Evolutionary conservation across 2,113 vertebrate genomes (phyloP).

Genomic region (Copsychus sechellarum): DNA sequence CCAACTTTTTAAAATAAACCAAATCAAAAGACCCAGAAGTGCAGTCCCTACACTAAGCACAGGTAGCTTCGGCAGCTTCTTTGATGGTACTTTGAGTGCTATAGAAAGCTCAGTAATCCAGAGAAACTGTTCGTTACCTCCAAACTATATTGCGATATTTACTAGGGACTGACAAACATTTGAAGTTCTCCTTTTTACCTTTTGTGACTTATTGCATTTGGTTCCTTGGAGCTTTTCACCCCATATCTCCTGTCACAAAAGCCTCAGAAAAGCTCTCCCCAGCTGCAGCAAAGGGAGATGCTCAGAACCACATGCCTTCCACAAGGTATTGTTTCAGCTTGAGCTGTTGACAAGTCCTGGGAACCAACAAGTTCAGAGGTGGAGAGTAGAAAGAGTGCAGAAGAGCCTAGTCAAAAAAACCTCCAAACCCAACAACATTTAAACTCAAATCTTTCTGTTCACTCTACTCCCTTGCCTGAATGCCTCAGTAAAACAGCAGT

Average conservation of each 20-base stretch:
- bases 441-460: background rate
- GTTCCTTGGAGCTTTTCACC: background rate
- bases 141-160: background rate
- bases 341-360: background rate
- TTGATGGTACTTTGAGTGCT: background rate
- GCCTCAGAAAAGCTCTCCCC: background rate
- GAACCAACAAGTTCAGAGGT: background rate
- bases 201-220: background rate
- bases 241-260: fast-evolving
- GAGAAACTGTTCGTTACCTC: background rate
- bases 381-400: background rate
- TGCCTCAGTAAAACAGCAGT: background rate
- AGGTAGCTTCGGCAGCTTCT: background rate
- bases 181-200: background rate
- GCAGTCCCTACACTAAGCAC: background rate
- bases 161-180: background rate
- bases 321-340: background rate
- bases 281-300: background rate
- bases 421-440: background rate
- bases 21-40: background rate
- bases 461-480: background rate
- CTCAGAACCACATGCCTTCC: background rate
- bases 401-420: background rate
- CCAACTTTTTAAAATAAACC: background rate
- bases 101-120: background rate